Conservation (phyloP, 2,113 vertebrate genomes). For the Mirza zaza region DNA sequence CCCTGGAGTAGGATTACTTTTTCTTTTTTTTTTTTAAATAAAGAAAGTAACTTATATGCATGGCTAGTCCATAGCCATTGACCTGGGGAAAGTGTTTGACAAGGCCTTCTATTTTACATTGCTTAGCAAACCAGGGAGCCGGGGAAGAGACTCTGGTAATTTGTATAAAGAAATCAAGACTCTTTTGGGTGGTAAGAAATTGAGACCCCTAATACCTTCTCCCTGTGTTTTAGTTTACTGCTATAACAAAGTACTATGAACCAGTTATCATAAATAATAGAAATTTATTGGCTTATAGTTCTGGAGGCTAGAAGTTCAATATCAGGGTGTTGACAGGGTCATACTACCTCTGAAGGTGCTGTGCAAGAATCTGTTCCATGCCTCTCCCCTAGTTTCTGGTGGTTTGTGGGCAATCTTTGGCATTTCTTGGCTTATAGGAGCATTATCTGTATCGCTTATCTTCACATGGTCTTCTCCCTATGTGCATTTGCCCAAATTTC, state of each 20-base stretch:
- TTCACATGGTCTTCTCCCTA: not conserved
- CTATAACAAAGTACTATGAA: not conserved
- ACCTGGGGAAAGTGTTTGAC: not conserved
- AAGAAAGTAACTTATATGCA: not conserved
- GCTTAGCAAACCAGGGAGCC: not conserved
- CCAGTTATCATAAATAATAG: not conserved
- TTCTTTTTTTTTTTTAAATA: not conserved
- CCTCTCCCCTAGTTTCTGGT: not conserved
- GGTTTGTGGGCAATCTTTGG: not conserved
- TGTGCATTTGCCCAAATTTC: not conserved
- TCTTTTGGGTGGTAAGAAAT: not conserved
- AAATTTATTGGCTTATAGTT: not conserved
- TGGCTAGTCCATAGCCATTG: not conserved
- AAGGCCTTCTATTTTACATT: not conserved
- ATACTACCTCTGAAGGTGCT: not conserved
- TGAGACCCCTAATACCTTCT: not conserved
- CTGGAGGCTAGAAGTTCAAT: not conserved
- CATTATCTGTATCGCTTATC: not conserved
- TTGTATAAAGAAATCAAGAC: not conserved
- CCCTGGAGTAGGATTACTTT: not conserved
- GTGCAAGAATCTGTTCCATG: not conserved
- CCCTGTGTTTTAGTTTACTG: not conserved
- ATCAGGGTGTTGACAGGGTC: not conserved
- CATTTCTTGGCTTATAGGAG: not conserved
- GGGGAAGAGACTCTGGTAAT: not conserved